Base-by-base conservation (phyloP, 2,113 vertebrate genomes). In the Hippocampus guttulatus region DNA sequence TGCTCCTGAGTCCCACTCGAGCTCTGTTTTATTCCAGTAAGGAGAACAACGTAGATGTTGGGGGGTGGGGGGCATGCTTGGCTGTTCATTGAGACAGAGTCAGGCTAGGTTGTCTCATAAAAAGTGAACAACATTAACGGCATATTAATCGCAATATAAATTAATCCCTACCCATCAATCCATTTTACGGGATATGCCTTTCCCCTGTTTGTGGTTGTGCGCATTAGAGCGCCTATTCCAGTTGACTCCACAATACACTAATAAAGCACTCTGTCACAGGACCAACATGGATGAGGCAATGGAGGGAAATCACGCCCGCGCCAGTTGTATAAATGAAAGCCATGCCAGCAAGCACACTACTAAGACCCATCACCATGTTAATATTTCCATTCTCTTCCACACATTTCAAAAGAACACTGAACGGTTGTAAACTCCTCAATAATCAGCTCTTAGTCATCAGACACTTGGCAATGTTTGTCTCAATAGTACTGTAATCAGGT, bases 1-100 rank as follows among this genome's bases (percentile, higher is more conserved):
- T 67, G 43, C 23, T 67, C 47, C 20, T 43, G 25, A 21, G 47
- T 67, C 65, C 23, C 23, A 20, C 15, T 30, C 9, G 23, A 67
- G 25, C 8, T 18, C 7, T 23, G 25, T 58, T 41, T 47, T 27
- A 45, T 64, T 41, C 43, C 25, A 60, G 43, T 5, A 67, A 1
- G 41, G 8, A 47, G 45, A 68, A 71, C 70, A 63, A 30, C 14
- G 41, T 69, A 30, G 65, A 47, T 15, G n/a, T 9, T 30, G 52
- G 5, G 30, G 30, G 30, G 30, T n/a, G n/a, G n/a, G n/a, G n/a
- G 25, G 2, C 66, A 70, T 58, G 66, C 58, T 72, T 23, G 52
- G 21, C 68, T 67, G 47, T 79, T 43, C 16, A 27, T 33, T 64
- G 61, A 62, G 18, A 63, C 9, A 41, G 10, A 40, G 71, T 75